Evolutionary conservation across 2,797 vertebrate species (phyloP).

Genomic region (Enteromius treurensis): DNA sequence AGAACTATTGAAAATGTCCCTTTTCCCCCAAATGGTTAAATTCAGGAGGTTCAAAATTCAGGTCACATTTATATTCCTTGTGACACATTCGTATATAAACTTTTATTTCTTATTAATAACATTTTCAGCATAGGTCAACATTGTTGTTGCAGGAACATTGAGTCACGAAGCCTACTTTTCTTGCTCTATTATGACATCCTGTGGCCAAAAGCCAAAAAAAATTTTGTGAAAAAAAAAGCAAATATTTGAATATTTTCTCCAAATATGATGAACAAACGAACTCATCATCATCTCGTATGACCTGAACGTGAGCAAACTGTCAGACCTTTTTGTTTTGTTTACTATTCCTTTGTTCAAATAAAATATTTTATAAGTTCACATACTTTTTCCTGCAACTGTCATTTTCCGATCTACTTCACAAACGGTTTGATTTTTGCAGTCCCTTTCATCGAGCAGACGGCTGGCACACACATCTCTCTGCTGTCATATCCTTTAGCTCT

Average conservation of each 20-base stretch:
- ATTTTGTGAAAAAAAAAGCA: background rate
- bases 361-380: background rate
- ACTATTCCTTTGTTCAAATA: background rate
- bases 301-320: background rate
- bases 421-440: background rate
- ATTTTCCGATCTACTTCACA: background rate
- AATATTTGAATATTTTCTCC: background rate
- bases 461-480: constrained; percentile 57
- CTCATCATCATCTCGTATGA: background rate
- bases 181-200: constrained; percentile 28
- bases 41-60: background rate
- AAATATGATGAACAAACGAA: background rate
- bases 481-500: constrained; percentile 54
- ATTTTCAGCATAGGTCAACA: background rate
- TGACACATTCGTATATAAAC: background rate
- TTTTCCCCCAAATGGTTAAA: background rate
- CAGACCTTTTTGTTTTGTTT: background rate
- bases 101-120: background rate
- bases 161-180: background rate
- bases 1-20: background rate
- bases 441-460: background rate
- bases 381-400: background rate
- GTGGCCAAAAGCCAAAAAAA: constrained; percentile 7
- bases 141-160: background rate
- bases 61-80: background rate